Percentiles rank a stretch among this genome's conserved stretches.
phyloP scores from a whole-genome alignment of 1,140 invertebrate species.

The Tachypleus tridentatus region DNA sequence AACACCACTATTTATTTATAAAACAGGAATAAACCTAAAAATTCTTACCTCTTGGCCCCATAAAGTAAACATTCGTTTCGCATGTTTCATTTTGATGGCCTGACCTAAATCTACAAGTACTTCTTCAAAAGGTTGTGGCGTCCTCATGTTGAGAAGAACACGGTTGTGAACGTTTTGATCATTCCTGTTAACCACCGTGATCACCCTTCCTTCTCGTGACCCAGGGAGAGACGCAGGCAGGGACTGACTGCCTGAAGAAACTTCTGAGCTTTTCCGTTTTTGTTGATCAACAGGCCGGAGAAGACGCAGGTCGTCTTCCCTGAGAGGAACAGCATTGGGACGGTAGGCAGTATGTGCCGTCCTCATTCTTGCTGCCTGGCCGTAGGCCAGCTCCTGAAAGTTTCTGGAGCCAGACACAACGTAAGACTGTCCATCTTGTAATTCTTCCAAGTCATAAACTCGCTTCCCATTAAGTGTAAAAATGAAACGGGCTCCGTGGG shows the following conservation, averaged over 20 bases:
- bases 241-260: background rate
- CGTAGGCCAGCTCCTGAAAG: conserved; percentile 46
- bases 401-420: conserved; percentile 81
- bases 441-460: conserved; percentile 66
- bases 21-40: conserved; percentile 1
- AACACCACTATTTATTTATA: no score
- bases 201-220: conserved; percentile 55
- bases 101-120: conserved; percentile 85
- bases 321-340: conserved; percentile 7
- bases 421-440: conserved; percentile 79
- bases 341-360: conserved; percentile 4
- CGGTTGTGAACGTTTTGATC: conserved; percentile 69
- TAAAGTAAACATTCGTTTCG: conserved; percentile 77
- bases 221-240: conserved; percentile 10
- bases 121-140: conserved; percentile 85
- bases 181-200: conserved; percentile 80
- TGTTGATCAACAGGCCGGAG: conserved; percentile 16
- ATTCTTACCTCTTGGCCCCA: conserved; percentile 68
- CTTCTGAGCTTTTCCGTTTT: no score
- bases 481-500: conserved; percentile 48
- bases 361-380: conserved; percentile 8
- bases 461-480: conserved; percentile 80
- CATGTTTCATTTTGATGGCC: conserved; percentile 75
- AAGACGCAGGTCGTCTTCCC: conserved; percentile 23
- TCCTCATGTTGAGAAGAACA: conserved; percentile 77